Percentiles rank a stretch among this genome's conserved stretches.
phyloP scores from a whole-genome alignment of 2,888 invertebrate genomes.

The Gibbula magus region DNA sequence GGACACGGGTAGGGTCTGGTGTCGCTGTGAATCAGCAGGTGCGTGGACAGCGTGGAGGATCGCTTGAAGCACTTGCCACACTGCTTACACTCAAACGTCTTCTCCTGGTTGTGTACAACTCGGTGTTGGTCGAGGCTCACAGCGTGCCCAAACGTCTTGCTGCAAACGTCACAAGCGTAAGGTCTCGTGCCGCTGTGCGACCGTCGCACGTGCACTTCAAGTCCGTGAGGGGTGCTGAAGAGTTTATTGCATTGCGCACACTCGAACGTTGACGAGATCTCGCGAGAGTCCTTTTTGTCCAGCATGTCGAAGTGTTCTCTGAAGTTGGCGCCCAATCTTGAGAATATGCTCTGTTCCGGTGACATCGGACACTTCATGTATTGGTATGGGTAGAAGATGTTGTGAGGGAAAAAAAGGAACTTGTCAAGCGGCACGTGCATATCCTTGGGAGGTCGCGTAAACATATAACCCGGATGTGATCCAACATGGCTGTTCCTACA shows the following conservation, averaged over 20 bases:
- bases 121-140: conserved; percentile 93
- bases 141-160: conserved; percentile 98
- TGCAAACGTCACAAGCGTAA: conserved; percentile 96
- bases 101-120: conserved; percentile 79
- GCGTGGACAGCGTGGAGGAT: conserved; percentile 95
- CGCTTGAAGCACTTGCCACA: conserved; percentile 97
- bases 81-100: conserved; percentile 87
- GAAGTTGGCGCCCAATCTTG: not conserved
- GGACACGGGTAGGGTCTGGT: conserved; percentile 97
- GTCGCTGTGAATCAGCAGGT: conserved; percentile 96
- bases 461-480: not conserved
- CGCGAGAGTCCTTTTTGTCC: conserved; percentile 7
- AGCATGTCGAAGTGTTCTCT: not conserved
- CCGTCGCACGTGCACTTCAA: conserved; percentile 96
- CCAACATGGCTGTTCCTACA: not conserved
- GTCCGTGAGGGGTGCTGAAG: conserved; percentile 97
- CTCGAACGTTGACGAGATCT: conserved; percentile 10
- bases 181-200: conserved; percentile 94
- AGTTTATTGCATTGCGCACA: conserved; percentile 76
- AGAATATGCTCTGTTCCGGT: not conserved
- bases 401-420: conserved; percentile 4
- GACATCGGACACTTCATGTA: conserved; percentile 10
- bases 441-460: not conserved
- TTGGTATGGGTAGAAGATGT: conserved; percentile 23
- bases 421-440: conserved; percentile 8